These are phyloP conservation scores for Pachyseris speciosa DNA, from an alignment of 64 coral and sea anemone species.

Conservation along the genomic window DNA sequence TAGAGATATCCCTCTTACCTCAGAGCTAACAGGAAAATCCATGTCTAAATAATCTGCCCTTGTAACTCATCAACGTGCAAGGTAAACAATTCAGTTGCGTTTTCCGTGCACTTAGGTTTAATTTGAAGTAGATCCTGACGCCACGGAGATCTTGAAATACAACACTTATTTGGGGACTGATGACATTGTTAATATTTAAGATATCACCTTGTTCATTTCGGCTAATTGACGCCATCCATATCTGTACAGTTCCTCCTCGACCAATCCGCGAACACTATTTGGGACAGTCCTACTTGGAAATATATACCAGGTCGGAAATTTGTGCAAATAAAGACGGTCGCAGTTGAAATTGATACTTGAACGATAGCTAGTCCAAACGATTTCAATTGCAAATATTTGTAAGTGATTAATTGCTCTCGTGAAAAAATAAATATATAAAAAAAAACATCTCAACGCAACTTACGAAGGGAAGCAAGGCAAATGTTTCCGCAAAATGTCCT, in stretches of 20 bases:
- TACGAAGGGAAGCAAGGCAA: too few species aligned
- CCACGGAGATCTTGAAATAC: neutral
- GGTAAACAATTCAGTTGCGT: neutral
- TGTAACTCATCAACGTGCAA: neutral
- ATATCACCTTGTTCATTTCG: conserved; percentile 61
- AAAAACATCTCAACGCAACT: too few species aligned
- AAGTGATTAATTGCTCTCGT: too few species aligned
- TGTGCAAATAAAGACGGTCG: neutral
- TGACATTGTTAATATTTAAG: conserved; percentile 55
- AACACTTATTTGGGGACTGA: conserved; percentile 36
- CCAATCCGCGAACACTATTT: neutral
- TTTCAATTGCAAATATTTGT: too few species aligned
- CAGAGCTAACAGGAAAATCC: conserved; percentile 24
- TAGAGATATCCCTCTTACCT: neutral
- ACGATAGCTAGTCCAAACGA: too few species aligned
- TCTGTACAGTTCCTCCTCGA: neutral
- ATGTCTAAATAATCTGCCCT: neutral
- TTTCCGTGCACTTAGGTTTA: neutral
- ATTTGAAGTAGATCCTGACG: neutral
- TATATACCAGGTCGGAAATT: neutral
- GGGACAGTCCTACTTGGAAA: neutral
- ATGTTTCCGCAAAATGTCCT: too few species aligned
- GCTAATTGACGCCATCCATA: conserved; percentile 47
- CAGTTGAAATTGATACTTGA: too few species aligned
- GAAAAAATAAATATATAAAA: too few species aligned